These are phyloP conservation scores for Onchidella celtica DNA, from an alignment of 2,888 invertebrate genomes.

Conservation along the genomic window DNA sequence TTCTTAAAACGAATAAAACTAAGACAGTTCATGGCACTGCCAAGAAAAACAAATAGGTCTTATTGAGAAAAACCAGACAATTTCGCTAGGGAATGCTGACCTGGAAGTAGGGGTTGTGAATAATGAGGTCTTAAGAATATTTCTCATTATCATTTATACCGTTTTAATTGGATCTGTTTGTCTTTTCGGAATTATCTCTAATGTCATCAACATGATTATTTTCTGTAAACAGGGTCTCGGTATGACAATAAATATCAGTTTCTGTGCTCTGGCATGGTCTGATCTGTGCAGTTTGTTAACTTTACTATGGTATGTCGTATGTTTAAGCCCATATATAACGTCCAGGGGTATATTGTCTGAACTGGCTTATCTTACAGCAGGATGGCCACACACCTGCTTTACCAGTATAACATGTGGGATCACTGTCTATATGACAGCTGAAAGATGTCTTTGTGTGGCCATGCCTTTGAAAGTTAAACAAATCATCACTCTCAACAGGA, in stretches of 20 bases:
- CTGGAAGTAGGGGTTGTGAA: too few species aligned
- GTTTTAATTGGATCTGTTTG: slow-evolving; percentile 16
- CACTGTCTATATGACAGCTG: not conserved
- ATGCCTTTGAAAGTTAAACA: not conserved
- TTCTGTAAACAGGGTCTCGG: slow-evolving; percentile 3
- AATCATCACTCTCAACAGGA: not conserved
- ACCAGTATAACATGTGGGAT: not conserved
- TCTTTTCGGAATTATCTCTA: slow-evolving; percentile 4
- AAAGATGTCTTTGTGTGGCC: not conserved
- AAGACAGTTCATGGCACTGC: too few species aligned
- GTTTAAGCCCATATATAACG: slow-evolving; percentile 3
- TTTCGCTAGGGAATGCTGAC: too few species aligned
- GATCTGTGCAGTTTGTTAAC: slow-evolving; percentile 18
- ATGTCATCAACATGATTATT: slow-evolving; percentile 23
- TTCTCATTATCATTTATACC: slow-evolving; percentile 16
- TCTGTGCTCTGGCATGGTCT: slow-evolving; percentile 2
- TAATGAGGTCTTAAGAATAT: not conserved
- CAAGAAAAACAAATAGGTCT: too few species aligned
- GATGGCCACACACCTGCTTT: not conserved
- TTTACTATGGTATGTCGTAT: not conserved
- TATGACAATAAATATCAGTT: not conserved
- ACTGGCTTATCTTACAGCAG: not conserved
- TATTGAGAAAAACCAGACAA: too few species aligned
- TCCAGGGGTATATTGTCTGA: not conserved
- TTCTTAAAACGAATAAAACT: too few species aligned